Evolutionary conservation across 2,888 invertebrate species (phyloP), one percentile per base, ranked within the genome.

Genomic region (Agonopterix alstromeriana): DNA sequence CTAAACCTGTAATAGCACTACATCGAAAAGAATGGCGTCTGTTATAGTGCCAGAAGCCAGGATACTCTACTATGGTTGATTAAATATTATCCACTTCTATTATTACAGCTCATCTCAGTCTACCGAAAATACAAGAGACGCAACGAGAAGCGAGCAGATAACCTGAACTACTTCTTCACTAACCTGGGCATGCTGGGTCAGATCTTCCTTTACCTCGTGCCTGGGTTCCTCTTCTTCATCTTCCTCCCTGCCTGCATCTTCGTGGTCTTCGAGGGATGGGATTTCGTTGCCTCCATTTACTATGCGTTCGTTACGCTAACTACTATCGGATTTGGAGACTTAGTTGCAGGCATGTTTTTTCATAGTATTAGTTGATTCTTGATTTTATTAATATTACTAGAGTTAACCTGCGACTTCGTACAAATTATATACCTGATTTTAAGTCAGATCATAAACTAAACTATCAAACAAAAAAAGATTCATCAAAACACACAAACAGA

Each of bases 301-400:
- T 97, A 95, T 69, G 94, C 96, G 12, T 97, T 95, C 70, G 95
- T 96, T 10, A 95, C 96, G 0, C 90, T 95, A 9, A 94, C 96
- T 2, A 96, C 96, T 3, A 97, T 97, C 56, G 97, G 97, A 40
- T 97, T 97, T 76, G 97, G 97, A n/a, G 97, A 97, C 77, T 93
- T 92, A 68, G 97, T 97, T 35, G 96, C 97, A 77, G 95, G 95
- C 95, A 82, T 65, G 50, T 17, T 17, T 17, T 17, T 17, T 17
- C 2, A 14, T 14, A 14, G n/a, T n/a, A n/a, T n/a, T 14, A 14
- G 14, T 14, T 14, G 14, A 14, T 14, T 14, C 14, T 14, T 14
- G 14, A 14, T 14, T 14, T 14, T 14, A 14, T 14, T 14, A 14
- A 14, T n/a, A n/a, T n/a, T n/a, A n/a, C n/a, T n/a, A n/a, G n/a